Conservation (phyloP, 2,113 vertebrate genomes). For the Clupea harengus region DNA sequence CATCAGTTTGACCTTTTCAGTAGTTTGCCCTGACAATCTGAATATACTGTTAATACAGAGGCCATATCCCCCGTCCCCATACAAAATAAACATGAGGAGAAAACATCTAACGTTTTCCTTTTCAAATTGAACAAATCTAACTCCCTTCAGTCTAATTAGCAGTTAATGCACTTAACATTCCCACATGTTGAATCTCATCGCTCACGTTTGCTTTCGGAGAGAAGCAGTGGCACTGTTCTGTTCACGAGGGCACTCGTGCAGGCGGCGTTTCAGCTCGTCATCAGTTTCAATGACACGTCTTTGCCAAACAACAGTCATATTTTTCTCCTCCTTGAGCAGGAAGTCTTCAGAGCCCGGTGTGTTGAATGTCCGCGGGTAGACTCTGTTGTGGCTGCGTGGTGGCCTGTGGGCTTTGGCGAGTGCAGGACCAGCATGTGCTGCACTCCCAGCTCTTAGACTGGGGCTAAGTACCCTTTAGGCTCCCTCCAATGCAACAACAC, state of each 20-base stretch:
- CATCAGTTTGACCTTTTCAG: not conserved
- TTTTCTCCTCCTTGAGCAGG: not conserved
- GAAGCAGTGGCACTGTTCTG: slow-evolving; percentile 35
- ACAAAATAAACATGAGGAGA: slow-evolving; percentile 8
- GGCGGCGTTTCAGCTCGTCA: slow-evolving; percentile 13
- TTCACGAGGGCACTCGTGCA: not conserved
- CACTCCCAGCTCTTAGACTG: not conserved
- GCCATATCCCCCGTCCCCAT: not conserved
- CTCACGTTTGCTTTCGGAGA: not conserved
- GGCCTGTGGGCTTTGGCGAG: not conserved
- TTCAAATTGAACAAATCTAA: not conserved
- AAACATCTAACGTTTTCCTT: not conserved
- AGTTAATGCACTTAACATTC: slow-evolving; percentile 17
- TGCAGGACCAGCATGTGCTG: not conserved
- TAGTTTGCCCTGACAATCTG: slow-evolving; percentile 16
- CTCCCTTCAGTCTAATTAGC: not conserved
- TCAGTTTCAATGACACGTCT: not conserved
- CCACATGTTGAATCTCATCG: not conserved
- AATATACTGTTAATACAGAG: not conserved
- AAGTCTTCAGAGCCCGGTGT: not conserved
- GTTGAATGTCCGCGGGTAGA: not conserved
- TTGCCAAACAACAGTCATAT: not conserved
- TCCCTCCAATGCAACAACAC: not conserved
- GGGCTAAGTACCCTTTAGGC: not conserved
- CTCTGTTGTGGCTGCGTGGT: not conserved